Evolutionary conservation across 1,140 invertebrate species (phyloP), one percentile per base, ranked within the genome.

Genomic region (Lutraria rhynchaena): DNA sequence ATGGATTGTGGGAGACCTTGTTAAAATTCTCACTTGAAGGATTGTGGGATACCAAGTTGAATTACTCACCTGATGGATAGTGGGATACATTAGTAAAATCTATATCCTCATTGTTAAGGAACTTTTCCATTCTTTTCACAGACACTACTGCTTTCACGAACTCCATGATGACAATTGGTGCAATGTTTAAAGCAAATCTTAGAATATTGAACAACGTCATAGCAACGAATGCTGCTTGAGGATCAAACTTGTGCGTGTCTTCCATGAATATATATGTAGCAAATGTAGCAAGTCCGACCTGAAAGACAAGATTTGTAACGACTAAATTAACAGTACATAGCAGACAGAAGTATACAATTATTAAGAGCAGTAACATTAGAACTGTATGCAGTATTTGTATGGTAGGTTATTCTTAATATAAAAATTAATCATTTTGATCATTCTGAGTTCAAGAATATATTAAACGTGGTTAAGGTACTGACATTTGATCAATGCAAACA

Each of bases 121-220:
- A 81, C 11, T 69, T 60, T 13, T 69, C 51, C 57, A 81, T 31
- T 24, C 77, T 58, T 35, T 41, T 60, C 11, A 81, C 31, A n/a
- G 77, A 81, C 37, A 81, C 77, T 5, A 19, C 44, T 27, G 51
- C 27, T 41, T 46, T 60, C 2, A 81, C 33, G 24, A 81, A 35
- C 46, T 70, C 65, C 55, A 71, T 71, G 31, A 81, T 35, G 15
- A 81, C 27, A 5, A 58, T 49, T 4, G 77, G 77, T 33, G 65
- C 67, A 3, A 81, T 33, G 27, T 70, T 81, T 13, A 95, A 94
- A 87, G 98, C 97, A 93, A 98, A 98, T 91, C 97, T 95, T 84
- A 99, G 95, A 87, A 99, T 97, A 93, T 99, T 99, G 94, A 99
- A 99, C 88, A 99, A 95, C 91, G 98, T 96, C 85, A 99, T 94